phyloP scores from a whole-genome alignment of 2,888 invertebrate species.

The Heteromyza rotundicornis region DNA sequence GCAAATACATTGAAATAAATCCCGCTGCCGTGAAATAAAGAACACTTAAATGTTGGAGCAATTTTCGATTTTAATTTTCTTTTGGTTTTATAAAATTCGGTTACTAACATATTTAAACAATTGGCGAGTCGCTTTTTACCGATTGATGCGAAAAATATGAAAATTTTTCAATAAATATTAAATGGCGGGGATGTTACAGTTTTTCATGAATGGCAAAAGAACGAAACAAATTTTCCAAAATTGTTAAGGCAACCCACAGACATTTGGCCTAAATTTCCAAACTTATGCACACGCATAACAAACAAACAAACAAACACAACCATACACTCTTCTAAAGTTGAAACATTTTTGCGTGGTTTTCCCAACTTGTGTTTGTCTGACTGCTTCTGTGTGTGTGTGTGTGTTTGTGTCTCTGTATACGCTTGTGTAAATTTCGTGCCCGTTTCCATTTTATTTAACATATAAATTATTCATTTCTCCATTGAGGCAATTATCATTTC shows the following conservation, averaged over 20 bases:
- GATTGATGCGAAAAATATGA: not conserved
- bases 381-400: conserved; percentile 15
- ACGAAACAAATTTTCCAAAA: conserved; percentile 26
- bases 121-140: not conserved
- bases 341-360: not conserved
- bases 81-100: not conserved
- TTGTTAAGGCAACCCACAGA: no score
- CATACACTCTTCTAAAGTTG: not conserved
- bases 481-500: conserved; percentile 55
- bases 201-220: not conserved
- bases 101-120: not conserved
- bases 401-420: conserved; percentile 19
- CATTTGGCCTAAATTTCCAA: conserved; percentile 15
- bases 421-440: conserved; percentile 15
- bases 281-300: no score
- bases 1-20: conserved; percentile 45
- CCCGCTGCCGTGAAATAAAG: conserved; percentile 28
- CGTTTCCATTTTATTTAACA: conserved; percentile 39
- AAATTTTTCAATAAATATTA: not conserved
- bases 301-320: not conserved
- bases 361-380: not conserved
- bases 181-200: not conserved
- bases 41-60: not conserved
- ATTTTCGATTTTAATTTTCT: not conserved
- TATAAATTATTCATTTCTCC: conserved; percentile 57